These are phyloP conservation scores for Onychomys leucogaster DNA, from an alignment of 2,797 vertebrate genomes.

Conservation along the genomic window DNA sequence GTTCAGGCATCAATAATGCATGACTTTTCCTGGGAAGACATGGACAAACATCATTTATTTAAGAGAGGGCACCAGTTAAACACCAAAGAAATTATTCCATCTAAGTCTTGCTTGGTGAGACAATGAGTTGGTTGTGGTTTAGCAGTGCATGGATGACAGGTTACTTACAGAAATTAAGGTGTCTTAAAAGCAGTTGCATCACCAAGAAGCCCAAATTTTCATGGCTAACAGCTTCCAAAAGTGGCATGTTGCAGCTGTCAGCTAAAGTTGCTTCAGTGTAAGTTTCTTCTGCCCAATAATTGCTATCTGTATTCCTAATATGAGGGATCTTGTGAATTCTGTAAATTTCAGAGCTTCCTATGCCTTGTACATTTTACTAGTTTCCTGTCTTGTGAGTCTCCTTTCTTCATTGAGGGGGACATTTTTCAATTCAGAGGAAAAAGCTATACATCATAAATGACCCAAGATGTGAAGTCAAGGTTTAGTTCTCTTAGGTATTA, in stretches of 20 bases:
- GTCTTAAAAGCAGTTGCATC: background rate
- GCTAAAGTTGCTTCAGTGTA: too few species aligned
- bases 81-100: background rate
- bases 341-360: background rate
- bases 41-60: background rate
- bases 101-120: background rate
- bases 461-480: background rate
- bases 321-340: background rate
- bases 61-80: background rate
- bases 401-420: background rate
- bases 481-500: slow-evolving; percentile 43
- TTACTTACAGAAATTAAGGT: background rate
- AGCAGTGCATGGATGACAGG: background rate
- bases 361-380: background rate
- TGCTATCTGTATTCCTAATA: background rate
- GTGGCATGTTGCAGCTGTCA: background rate
- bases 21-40: background rate
- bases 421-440: background rate
- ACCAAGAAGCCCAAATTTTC: background rate
- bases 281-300: background rate
- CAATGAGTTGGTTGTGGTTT: background rate
- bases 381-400: background rate
- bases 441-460: background rate
- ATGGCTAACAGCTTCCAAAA: background rate
- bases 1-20: background rate